Evolutionary conservation across 1,140 invertebrate species (phyloP).

Genomic region (Ladona fulva): DNA sequence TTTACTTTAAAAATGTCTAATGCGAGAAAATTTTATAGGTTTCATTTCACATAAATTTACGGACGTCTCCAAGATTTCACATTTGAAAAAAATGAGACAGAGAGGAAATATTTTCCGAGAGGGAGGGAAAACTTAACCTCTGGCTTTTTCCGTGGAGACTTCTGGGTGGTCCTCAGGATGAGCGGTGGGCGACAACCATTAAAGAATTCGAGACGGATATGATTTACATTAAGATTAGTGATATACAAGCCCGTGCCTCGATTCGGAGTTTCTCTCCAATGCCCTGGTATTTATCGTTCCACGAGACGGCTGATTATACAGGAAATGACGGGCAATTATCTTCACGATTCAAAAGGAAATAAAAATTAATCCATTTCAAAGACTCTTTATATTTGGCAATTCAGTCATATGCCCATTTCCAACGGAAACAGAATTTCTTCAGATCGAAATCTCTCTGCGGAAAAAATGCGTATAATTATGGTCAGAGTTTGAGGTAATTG

Average conservation of each 20-base stretch:
- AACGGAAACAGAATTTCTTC: not conserved
- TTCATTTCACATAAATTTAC: not conserved
- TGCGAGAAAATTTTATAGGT: not conserved
- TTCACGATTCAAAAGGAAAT: not conserved
- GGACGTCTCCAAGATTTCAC: not conserved
- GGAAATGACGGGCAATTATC: not conserved
- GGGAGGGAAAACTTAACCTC: not conserved
- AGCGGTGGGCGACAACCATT: not conserved
- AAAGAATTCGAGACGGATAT: not conserved
- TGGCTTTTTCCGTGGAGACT: not conserved
- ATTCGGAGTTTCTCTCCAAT: not conserved
- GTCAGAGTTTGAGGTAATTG: too few relatives aligned
- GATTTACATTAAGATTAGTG: slow-evolving; percentile 10
- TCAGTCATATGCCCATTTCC: not conserved
- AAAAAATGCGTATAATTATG: not conserved
- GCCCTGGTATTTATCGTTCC: not conserved
- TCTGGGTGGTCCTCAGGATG: not conserved
- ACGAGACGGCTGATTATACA: not conserved
- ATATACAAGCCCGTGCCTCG: not conserved
- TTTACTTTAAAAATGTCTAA: not conserved
- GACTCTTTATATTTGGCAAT: not conserved
- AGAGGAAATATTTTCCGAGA: not conserved
- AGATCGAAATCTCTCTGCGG: not conserved
- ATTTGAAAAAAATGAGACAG: not conserved
- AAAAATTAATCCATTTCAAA: not conserved